Conservation (phyloP, 2,113 vertebrate species). For the Bucco capensis region DNA sequence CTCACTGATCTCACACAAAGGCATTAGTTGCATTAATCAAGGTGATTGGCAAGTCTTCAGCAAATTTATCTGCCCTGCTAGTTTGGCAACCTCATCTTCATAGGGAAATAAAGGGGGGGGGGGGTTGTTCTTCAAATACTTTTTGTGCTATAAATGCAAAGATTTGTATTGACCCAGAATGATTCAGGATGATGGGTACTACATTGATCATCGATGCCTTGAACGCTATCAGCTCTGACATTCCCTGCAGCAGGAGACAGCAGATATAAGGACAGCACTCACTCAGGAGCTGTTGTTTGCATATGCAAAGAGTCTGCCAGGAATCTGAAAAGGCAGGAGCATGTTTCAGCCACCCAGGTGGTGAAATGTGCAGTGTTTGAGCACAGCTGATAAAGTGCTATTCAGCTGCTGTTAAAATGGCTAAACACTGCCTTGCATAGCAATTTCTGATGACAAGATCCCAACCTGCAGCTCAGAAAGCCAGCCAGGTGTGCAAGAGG, state of each 20-base stretch:
- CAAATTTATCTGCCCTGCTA: background rate
- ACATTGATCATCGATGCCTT: background rate
- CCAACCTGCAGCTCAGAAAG: background rate
- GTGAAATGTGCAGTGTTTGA: background rate
- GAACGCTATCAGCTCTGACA: background rate
- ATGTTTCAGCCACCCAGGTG: background rate
- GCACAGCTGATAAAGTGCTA: background rate
- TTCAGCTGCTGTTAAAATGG: background rate
- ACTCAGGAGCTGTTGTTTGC: background rate
- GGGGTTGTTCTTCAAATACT: background rate
- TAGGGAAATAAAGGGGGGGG: background rate
- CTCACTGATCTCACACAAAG: background rate
- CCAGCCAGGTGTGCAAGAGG: background rate
- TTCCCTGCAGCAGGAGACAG: background rate
- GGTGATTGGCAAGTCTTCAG: background rate
- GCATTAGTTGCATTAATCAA: background rate
- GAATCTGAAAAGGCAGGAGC: conserved; percentile 22
- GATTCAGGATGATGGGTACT: background rate
- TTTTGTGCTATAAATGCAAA: background rate
- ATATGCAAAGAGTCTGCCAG: background rate
- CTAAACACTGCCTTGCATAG: background rate
- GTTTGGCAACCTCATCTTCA: background rate
- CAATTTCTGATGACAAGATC: background rate
- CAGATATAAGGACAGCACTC: background rate
- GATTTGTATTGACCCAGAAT: background rate